Conservation (phyloP, 2,797 vertebrate genomes). For the Chanos chanos region DNA sequence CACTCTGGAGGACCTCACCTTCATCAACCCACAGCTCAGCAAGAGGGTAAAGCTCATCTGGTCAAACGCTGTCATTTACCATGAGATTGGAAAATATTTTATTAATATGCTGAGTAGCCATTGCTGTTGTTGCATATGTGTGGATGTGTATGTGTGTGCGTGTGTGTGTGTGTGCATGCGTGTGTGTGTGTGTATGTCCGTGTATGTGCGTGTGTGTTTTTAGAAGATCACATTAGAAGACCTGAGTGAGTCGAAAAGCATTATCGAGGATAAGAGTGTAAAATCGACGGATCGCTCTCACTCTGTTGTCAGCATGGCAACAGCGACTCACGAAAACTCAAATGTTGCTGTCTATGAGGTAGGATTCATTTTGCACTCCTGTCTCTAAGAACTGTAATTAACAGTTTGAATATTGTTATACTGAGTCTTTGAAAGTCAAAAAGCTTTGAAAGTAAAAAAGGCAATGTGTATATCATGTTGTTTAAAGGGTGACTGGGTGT, state of each 20-base stretch:
- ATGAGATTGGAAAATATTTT: neutral
- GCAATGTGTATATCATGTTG: too few relatives aligned
- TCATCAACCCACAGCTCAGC: constrained; percentile 85
- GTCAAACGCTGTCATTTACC: neutral
- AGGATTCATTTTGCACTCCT: neutral
- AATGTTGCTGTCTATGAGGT: constrained; percentile 88
- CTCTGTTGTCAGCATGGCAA: constrained; percentile 76
- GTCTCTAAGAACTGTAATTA: neutral
- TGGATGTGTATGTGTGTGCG: neutral
- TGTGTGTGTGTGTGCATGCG: neutral
- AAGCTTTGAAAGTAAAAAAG: too few relatives aligned
- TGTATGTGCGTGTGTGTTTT: constrained; percentile 33
- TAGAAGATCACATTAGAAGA: constrained; percentile 87
- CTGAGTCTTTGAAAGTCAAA: too few relatives aligned
- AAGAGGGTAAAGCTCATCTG: constrained; percentile 68
- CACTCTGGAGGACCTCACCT: constrained; percentile 83
- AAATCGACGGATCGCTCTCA: constrained; percentile 67
- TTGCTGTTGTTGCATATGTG: neutral
- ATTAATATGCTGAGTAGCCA: neutral
- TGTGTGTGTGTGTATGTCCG: neutral
- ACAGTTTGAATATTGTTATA: neutral
- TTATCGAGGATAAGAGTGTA: constrained; percentile 69
- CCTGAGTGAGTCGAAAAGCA: constrained; percentile 73
- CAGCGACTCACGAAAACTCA: constrained; percentile 78
- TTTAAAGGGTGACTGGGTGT: constrained; percentile 86